Evolutionary conservation across 2,888 invertebrate genomes (phyloP).

Genomic region (Mylabris sibirica): DNA sequence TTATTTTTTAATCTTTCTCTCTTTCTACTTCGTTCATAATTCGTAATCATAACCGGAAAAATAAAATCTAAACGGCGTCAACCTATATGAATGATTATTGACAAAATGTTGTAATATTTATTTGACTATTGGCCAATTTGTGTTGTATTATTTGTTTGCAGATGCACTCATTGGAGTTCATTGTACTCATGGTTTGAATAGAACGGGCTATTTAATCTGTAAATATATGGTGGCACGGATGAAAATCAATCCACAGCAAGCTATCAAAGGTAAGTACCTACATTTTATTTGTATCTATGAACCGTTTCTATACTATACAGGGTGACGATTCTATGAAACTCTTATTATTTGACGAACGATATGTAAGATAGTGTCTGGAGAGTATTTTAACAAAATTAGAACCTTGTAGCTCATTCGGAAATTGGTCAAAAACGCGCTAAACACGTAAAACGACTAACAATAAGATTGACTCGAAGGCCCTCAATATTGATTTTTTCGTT

Average conservation of each 20-base stretch:
- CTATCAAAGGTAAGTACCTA: constrained; percentile 52
- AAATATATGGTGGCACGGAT: constrained; percentile 74
- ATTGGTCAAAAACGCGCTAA: no score
- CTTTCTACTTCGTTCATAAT: neutral
- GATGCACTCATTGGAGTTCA: constrained; percentile 79
- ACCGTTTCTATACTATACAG: constrained; percentile 2
- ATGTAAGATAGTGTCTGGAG: no score
- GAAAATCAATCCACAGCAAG: constrained; percentile 64
- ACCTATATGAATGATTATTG: constrained; percentile 22
- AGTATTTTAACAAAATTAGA: no score
- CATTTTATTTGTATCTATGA: constrained; percentile 11
- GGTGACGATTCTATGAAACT: no score
- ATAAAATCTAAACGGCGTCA: constrained; percentile 12
- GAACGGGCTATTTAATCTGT: constrained; percentile 82
- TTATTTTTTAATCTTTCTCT: no score
- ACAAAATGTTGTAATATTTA: constrained; percentile 39
- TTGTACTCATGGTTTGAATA: constrained; percentile 83
- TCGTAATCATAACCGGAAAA: neutral
- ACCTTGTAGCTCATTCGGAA: no score
- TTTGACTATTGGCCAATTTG: constrained; percentile 43
- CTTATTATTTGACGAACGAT: no score
- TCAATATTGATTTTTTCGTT: no score
- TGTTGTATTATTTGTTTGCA: constrained; percentile 58
- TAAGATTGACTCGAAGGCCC: no score
- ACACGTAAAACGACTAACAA: no score